Evolutionary conservation across 2,113 vertebrate genomes (phyloP), one percentile per base, ranked within the genome.

Genomic region (Cyprinodon tularosa): DNA sequence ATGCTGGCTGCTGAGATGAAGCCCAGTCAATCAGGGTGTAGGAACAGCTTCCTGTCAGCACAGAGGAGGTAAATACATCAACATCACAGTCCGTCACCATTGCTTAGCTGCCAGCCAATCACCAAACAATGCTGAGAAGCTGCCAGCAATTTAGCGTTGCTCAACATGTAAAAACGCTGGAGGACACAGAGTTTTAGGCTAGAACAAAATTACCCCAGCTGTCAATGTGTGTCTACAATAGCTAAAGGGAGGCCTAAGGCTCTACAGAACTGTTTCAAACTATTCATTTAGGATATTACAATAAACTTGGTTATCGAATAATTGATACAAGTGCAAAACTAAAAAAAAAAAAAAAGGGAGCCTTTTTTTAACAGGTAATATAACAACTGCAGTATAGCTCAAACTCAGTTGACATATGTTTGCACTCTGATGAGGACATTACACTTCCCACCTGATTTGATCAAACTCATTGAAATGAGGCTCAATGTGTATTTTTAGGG

Each of bases 11-110:
- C 78, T 70, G 84, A 59, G 85, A 89, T 77, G 86, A 84, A 80
- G 59, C 66, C 83, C 84, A 92, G 91, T 87, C 88, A 91, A 89
- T 91, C 88, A 89, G 85, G 81, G 76, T 75, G 50, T 36, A 63
- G 84, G 70, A 88, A 75, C 80, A 74, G 83, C 74, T 88, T 85
- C 77, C 87, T 88, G 83, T 91, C 92, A 92, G 88, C 79, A 68
- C n/a, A 57, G 69, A 57, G 70, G 83, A 84, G 78, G 90, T 87
- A 91, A 93, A 93, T 91, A 90, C 88, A 91, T 89, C 91, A 91
- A 84, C 88, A 90, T 92, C 87, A 83, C 84, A 83, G 77, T 84
- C 89, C 36, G 81, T 92, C 91, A 90, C 74, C 84, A 76, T 48
- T 88, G 83, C 87, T 90, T 88, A 91, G 83, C 81, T 79, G 20